Base-by-base conservation (phyloP, 2,797 vertebrate species). In the Cryptoblepharus egeriae region DNA sequence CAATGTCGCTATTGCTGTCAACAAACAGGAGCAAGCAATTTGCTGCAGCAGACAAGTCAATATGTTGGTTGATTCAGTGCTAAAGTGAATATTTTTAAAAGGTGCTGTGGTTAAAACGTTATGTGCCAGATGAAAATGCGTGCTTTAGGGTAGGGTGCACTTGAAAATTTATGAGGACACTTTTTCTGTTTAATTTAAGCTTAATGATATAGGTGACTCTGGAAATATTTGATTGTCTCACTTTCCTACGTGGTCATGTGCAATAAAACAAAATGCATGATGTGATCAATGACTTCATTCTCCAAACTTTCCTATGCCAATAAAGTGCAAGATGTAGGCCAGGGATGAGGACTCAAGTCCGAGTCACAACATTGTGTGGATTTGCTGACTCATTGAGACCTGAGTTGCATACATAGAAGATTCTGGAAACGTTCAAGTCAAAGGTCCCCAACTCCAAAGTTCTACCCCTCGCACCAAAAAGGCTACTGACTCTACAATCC, bases 1-100 rank as follows among this genome's bases (percentile, higher is more conserved):
- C 91, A 90, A 77, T 88, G 92, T 69, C 88, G 69, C 69, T 81
- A 82, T 88, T 85, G 86, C 71, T 83, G 78, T 87, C 89, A 92
- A 88, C 61, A 87, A 82, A 37, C 81, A 76, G 91, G 88, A 89
- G 84, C 71, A 81, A 42, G 45, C 39, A 78, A 49, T 88, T 83
- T 80, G 78, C 90, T 91, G 74, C 83, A 85, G 63, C 64, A 79
- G 68, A 30, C 73, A 86, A 49, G 57, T 73, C 88, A 42, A n/a
- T 42, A 85, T 74, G n/a, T 86, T 72, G 85, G 30, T 64, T 0
- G 8, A 74, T 80, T 81, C 63, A 81, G 85, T 85, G 35, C 39
- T 68, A 72, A 79, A 92, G 91, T 55, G 75, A 67, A 57, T 67
- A 49, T 79, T 84, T 74, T 68, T 11, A 83, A 58, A 1, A 1